phyloP scores from a whole-genome alignment of 2,888 invertebrate species.

The Latrodectus elegans region DNA sequence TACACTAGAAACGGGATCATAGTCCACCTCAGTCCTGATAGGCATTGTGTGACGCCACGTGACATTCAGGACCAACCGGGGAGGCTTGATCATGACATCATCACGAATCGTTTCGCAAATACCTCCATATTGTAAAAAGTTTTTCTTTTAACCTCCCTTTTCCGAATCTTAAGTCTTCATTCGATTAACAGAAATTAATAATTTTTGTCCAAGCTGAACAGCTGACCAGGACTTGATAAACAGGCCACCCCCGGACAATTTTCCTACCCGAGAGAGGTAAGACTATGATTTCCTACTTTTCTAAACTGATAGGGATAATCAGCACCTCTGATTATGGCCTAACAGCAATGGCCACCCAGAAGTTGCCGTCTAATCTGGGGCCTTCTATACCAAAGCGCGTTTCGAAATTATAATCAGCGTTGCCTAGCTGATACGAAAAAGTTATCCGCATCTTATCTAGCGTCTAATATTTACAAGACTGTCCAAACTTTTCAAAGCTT shows the following conservation, averaged over 20 bases:
- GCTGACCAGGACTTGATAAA: conserved; percentile 3
- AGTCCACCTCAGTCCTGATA: conserved; percentile 55
- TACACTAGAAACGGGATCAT: conserved; percentile 39
- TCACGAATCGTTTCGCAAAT: conserved; percentile 34
- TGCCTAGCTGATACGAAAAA: conserved; percentile 66
- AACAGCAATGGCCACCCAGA: conserved; percentile 50
- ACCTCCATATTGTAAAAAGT: conserved; percentile 48
- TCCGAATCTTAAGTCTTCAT: conserved; percentile 15
- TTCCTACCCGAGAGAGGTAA: conserved; percentile 32
- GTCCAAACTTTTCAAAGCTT: conserved; percentile 40
- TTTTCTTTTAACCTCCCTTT: conserved; percentile 46
- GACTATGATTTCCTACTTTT: conserved; percentile 36
- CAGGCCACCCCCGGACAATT: background rate
- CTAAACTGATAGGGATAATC: conserved; percentile 58
- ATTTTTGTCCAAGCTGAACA: background rate
- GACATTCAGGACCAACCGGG: conserved; percentile 32
- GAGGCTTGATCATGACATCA: conserved; percentile 47
- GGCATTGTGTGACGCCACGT: conserved; percentile 33
- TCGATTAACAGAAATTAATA: conserved; percentile 27
- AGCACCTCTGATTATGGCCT: conserved; percentile 54
- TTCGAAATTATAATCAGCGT: conserved; percentile 67
- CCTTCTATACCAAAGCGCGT: conserved; percentile 50
- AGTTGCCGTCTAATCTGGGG: conserved; percentile 58
- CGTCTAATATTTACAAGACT: conserved; percentile 60
- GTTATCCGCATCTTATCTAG: conserved; percentile 66